Evolutionary conservation across 2,888 invertebrate genomes (phyloP).

Genomic region (Fabriciana adippe): DNA sequence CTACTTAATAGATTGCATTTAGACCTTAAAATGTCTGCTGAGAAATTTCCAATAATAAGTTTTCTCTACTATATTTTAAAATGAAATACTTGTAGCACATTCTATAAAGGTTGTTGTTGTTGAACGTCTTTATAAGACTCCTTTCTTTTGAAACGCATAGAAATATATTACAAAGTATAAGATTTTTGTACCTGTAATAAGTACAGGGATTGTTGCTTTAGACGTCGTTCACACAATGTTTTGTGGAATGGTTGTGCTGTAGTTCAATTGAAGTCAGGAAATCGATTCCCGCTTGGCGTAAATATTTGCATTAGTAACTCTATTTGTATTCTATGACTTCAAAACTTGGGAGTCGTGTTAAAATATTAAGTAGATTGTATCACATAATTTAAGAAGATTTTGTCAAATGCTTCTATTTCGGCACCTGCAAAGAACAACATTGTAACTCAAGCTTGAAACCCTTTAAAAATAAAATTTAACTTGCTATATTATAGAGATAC

Average conservation of each 20-base stretch:
- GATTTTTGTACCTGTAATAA: background rate
- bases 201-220: background rate
- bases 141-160: conserved; percentile 9
- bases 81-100: background rate
- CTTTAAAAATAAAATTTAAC: too few species aligned
- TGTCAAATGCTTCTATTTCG: too few species aligned
- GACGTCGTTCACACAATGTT: background rate
- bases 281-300: background rate
- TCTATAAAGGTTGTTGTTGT: conserved; percentile 8
- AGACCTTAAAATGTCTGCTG: background rate
- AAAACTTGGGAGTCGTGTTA: too few species aligned
- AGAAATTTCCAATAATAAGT: background rate
- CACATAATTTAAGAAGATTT: too few species aligned
- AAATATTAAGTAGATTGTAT: too few species aligned
- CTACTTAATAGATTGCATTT: too few species aligned
- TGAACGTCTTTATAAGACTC: conserved; percentile 8
- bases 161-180: conserved; percentile 15
- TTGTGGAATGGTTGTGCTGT: background rate
- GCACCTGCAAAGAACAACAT: too few species aligned
- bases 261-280: background rate
- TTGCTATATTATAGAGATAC: too few species aligned
- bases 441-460: too few species aligned
- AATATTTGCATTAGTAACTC: background rate
- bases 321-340: too few species aligned
- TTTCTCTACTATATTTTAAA: background rate